phyloP scores from a whole-genome alignment of 2,888 invertebrate genomes.

The Drosophila melanosoma region DNA sequence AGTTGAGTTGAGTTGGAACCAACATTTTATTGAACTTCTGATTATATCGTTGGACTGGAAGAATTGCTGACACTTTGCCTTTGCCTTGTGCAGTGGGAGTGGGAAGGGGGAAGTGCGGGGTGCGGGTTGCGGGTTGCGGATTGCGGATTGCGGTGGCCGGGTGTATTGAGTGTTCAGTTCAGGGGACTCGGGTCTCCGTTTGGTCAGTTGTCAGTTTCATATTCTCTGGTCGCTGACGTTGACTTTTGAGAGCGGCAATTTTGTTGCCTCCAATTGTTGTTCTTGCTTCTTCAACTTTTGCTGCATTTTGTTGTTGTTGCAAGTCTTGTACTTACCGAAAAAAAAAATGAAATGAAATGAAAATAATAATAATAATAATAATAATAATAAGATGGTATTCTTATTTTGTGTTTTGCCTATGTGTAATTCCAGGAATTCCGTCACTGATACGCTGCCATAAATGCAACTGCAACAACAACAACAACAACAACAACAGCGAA shows the following conservation, averaged over 20 bases:
- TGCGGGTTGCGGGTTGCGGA: neutral
- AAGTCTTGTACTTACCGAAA: slow-evolving; percentile 30
- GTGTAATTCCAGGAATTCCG: slow-evolving; percentile 83
- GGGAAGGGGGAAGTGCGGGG: too few relatives aligned
- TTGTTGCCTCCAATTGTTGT: slow-evolving; percentile 25
- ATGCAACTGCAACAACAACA: slow-evolving; percentile 25
- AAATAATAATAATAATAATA: neutral
- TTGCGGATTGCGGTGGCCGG: too few relatives aligned
- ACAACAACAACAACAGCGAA: slow-evolving; percentile 28
- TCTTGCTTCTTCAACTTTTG: neutral
- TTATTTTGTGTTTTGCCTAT: slow-evolving; percentile 59
- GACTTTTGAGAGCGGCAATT: slow-evolving; percentile 48
- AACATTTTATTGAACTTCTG: slow-evolving; percentile 30
- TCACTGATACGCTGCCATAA: slow-evolving; percentile 71
- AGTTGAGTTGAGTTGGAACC: slow-evolving; percentile 5
- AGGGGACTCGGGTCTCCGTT: slow-evolving; percentile 19
- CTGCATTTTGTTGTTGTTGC: slow-evolving; percentile 24
- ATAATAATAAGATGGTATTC: slow-evolving; percentile 4
- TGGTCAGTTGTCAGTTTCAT: slow-evolving; percentile 53
- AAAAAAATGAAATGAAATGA: neutral
- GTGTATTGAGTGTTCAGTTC: neutral
- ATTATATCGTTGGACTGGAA: slow-evolving; percentile 20
- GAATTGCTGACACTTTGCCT: slow-evolving; percentile 50
- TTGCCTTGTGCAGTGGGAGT: neutral
- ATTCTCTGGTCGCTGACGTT: slow-evolving; percentile 66